Evolutionary conservation across 2,888 invertebrate genomes (phyloP).

Genomic region (Cerastoderma edule): DNA sequence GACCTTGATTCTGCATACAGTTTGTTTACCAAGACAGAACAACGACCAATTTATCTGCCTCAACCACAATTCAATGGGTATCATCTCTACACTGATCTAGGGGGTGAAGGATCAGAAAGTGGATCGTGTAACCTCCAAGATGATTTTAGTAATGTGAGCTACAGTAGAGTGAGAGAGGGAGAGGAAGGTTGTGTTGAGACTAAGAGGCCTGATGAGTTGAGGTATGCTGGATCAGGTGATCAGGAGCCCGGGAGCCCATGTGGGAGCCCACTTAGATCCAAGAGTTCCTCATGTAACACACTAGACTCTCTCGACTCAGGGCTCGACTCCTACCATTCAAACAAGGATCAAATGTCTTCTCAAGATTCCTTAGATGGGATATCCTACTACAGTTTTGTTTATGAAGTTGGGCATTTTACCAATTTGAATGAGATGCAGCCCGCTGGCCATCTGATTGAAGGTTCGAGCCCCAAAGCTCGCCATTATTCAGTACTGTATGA

Average conservation of each 20-base stretch:
- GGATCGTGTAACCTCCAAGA: no score
- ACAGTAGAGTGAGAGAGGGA: background rate
- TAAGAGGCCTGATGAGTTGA: background rate
- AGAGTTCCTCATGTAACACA: constrained; percentile 52
- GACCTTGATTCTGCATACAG: background rate
- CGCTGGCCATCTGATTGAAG: background rate
- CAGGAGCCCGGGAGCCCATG: constrained; percentile 39
- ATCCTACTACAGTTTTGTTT: constrained; percentile 1
- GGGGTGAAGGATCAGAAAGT: no score
- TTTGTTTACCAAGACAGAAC: constrained; percentile 5
- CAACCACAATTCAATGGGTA: background rate
- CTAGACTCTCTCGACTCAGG: constrained; percentile 54
- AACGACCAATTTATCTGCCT: constrained; percentile 4
- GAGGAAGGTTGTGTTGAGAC: background rate
- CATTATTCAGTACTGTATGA: constrained; percentile 13
- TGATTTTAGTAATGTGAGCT: no score
- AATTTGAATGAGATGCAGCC: background rate
- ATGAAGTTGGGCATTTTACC: constrained; percentile 27
- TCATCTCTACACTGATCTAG: no score
- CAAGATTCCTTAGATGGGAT: constrained; percentile 41
- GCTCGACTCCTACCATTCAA: constrained; percentile 45
- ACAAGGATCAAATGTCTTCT: constrained; percentile 38
- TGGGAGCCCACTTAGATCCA: constrained; percentile 34
- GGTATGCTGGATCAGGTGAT: constrained; percentile 13
- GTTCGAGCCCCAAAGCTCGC: background rate